Evolutionary conservation across 1,140 invertebrate genomes (phyloP), one percentile per base, ranked within the genome.

Genomic region (Cataglyphis hispanica): DNA sequence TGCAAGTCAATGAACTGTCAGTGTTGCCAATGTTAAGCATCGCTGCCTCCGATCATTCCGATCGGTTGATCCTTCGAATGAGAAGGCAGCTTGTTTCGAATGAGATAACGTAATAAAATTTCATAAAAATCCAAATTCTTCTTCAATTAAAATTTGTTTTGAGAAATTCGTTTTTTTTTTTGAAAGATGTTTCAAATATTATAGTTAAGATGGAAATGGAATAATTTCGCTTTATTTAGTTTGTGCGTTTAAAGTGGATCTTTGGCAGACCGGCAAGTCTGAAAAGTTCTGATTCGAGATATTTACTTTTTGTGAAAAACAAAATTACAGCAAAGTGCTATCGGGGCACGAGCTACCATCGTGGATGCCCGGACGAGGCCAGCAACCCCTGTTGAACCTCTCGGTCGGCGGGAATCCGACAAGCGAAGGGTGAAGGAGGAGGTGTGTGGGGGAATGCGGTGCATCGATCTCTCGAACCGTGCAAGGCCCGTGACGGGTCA

Each of bases 311-410:
- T 25, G 31, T 43, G 7, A 58, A 72, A 43, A 31, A 31, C 25
- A n/a, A 2, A 72, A 72, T 70, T 60, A 2, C 46, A 25, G 40
- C 61, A 34, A 88, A 75, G 46, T 70, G 63, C 69, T 87, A 88
- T 87, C 37, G 74, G 13, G 72, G 16, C 58, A 89, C 87, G 70
- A 84, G 84, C 84, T 87, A 86, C 60, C 63, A 58, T 84, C 86
- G 64, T 56, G 89, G 84, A 88, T 87, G 87, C 91, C 92, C 92
- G 92, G 93, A 93, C 93, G 92, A 92, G 93, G 94, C 90, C 94
- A 94, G 93, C 93, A 94, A 95, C 95, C 94, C 93, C 92, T 92
- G 92, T 90, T 93, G 93, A 94, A 94, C 93, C 93, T 91, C 90
- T 89, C 74, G 85, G 77, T 87, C 81, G 88, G 72, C 88, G 80